Evolutionary conservation across 2,797 vertebrate species (phyloP).

Genomic region (Enteromius radiatus): DNA sequence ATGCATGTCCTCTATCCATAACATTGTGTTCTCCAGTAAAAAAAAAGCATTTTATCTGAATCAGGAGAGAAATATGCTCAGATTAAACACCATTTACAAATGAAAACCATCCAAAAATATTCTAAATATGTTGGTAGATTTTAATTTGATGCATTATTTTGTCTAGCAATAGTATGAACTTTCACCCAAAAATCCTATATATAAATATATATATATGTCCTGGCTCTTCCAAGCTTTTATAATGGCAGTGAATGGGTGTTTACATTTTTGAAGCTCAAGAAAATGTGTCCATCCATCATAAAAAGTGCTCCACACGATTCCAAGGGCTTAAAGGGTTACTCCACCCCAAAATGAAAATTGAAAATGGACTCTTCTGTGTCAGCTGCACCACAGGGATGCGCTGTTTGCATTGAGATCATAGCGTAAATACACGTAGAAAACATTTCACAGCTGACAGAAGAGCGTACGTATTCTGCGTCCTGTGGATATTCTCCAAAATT

Average conservation of each 20-base stretch:
- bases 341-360: too few relatives aligned
- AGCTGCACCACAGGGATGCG: too few relatives aligned
- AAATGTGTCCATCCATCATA: neutral
- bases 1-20: neutral
- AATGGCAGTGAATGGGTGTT: neutral
- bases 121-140: neutral
- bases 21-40: neutral
- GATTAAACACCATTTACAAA: neutral
- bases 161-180: neutral
- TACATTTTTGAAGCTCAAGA: neutral
- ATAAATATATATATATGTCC: too few relatives aligned
- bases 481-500: too few relatives aligned
- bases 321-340: neutral
- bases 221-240: neutral
- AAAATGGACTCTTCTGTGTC: too few relatives aligned
- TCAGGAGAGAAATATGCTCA: neutral
- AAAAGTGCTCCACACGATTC: neutral
- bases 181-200: neutral
- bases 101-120: neutral
- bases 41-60: neutral
- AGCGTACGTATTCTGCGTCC: too few relatives aligned
- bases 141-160: neutral
- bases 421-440: too few relatives aligned
- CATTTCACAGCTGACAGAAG: too few relatives aligned
- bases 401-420: too few relatives aligned